phyloP scores from a whole-genome alignment of 2,797 vertebrate genomes.

The Rhodeus uyekii region DNA sequence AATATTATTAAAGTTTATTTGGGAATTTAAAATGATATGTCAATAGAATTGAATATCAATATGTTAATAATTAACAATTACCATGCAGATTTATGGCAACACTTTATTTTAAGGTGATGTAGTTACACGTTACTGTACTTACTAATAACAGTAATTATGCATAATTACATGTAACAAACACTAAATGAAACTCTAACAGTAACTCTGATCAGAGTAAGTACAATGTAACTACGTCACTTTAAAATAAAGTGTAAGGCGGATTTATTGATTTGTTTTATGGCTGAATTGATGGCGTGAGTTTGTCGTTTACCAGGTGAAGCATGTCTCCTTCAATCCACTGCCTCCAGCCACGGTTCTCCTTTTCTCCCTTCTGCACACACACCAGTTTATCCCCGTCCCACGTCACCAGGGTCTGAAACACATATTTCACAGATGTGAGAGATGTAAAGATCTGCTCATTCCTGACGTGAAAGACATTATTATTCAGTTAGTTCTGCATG shows the following conservation, averaged over 20 bases:
- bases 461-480: not conserved
- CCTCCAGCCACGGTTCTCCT: conserved; percentile 92
- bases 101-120: not conserved
- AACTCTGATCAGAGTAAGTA: no score
- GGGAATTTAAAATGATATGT: not conserved
- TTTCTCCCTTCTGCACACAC: conserved; percentile 92
- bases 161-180: no score
- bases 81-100: not conserved
- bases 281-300: no score
- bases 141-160: not conserved
- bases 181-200: no score
- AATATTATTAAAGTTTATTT: not conserved
- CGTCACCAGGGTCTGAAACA: conserved; percentile 81
- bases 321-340: conserved; percentile 93
- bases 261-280: no score
- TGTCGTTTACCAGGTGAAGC: conserved; percentile 86
- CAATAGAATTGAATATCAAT: not conserved
- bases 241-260: not conserved
- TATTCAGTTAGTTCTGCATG: not conserved
- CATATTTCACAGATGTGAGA: not conserved
- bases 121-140: not conserved
- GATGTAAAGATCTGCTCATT: not conserved
- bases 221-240: not conserved
- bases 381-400: conserved; percentile 93
- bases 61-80: not conserved